Evolutionary conservation across 2,797 vertebrate genomes (phyloP).

Genomic region (Astyanax mexicanus): DNA sequence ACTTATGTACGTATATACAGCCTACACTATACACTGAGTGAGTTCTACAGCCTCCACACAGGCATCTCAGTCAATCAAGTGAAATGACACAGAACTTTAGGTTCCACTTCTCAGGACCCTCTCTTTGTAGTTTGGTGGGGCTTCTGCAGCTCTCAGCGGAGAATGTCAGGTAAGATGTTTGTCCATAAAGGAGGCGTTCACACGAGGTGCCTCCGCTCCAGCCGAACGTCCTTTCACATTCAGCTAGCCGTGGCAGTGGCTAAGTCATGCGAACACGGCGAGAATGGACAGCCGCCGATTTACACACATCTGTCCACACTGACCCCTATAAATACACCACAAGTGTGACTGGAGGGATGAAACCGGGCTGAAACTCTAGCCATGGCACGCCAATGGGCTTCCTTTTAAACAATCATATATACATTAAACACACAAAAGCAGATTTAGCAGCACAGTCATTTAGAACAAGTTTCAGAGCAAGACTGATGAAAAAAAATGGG

Average conservation of each 20-base stretch:
- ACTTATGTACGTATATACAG: too few species aligned
- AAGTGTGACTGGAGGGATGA: constrained; percentile 45
- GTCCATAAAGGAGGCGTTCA: neutral
- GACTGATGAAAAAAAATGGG: neutral
- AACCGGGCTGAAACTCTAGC: constrained; percentile 25
- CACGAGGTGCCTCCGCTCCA: constrained; percentile 18
- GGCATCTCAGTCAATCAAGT: neutral
- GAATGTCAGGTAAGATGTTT: constrained; percentile 51
- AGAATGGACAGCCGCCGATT: constrained; percentile 38
- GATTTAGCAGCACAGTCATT: neutral
- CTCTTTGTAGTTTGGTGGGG: neutral
- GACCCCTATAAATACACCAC: constrained; percentile 61
- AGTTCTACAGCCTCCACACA: neutral
- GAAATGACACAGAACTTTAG: neutral
- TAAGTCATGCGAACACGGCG: constrained; percentile 50
- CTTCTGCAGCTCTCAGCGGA: constrained; percentile 3
- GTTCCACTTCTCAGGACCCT: neutral
- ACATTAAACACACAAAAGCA: neutral
- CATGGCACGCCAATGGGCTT: neutral
- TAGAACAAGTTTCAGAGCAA: neutral
- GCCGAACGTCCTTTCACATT: constrained; percentile 47
- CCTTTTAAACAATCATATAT: constrained; percentile 12
- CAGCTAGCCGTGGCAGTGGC: constrained; percentile 39
- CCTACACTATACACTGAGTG: too few species aligned
- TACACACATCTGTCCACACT: constrained; percentile 48